Conservation (phyloP, 2,888 invertebrate species). For the Actias luna region DNA sequence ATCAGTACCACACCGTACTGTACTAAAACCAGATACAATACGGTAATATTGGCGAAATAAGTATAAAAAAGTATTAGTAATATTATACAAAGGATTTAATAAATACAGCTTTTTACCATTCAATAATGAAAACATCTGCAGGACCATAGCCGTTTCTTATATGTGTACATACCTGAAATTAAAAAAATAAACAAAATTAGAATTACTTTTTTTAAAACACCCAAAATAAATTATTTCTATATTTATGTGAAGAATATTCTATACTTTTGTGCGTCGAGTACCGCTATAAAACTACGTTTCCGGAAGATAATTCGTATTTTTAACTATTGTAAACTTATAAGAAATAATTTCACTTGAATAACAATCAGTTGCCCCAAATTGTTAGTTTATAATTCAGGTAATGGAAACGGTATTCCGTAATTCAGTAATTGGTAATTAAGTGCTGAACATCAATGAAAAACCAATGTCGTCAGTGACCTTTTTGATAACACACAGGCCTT, state of each 20-base stretch:
- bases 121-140: background rate
- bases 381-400: no score
- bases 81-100: background rate
- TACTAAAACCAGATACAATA: no score
- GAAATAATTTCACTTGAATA: no score
- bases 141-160: background rate
- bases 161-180: conserved; percentile 4
- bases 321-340: background rate
- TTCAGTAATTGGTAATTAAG: no score
- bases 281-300: background rate
- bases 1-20: background rate
- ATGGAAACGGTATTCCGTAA: no score
- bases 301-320: background rate
- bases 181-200: background rate
- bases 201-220: background rate
- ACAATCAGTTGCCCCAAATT: no score
- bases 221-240: background rate
- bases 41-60: background rate
- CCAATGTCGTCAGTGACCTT: no score
- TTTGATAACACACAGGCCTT: no score
- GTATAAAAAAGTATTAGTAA: background rate
- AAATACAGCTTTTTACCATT: background rate
- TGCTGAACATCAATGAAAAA: no score
- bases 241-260: background rate
- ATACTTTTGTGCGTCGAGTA: no score